Conservation (phyloP, 2,888 invertebrate species). For the Himalopsyche japonica region DNA sequence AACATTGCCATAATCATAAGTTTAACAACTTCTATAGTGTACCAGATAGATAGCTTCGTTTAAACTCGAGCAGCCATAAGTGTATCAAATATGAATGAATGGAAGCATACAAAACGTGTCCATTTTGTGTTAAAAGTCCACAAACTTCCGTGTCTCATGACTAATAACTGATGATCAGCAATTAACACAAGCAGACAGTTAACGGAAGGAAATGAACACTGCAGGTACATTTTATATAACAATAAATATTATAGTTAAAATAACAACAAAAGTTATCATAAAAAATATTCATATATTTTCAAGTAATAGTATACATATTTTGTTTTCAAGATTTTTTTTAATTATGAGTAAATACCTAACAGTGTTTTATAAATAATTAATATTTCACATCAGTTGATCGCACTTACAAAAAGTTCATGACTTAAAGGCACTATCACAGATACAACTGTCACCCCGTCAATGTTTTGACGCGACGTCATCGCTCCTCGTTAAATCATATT, state of each 20-base stretch:
- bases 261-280: neutral
- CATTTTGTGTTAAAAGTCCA: too few species aligned
- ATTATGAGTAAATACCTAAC: neutral
- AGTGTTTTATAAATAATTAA: neutral
- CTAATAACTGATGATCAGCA: too few species aligned
- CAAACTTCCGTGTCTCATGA: too few species aligned
- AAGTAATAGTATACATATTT: slow-evolving; percentile 4
- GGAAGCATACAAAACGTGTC: too few species aligned
- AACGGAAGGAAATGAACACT: too few species aligned
- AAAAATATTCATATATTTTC: slow-evolving; percentile 23
- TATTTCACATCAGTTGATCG: slow-evolving; percentile 17
- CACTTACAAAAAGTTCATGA: slow-evolving; percentile 18
- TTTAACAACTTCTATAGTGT: too few species aligned
- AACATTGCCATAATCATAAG: too few species aligned
- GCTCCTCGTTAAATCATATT: neutral
- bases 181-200: too few species aligned
- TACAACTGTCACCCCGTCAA: slow-evolving; percentile 21
- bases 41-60: too few species aligned
- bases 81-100: too few species aligned
- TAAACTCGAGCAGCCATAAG: too few species aligned
- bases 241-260: neutral
- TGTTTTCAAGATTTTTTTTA: neutral
- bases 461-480: neutral
- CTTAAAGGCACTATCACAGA: slow-evolving; percentile 41
- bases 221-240: neutral